Evolutionary conservation across 2,888 invertebrate genomes (phyloP), one percentile per base, ranked within the genome.

Genomic region (Ochlodes sylvanus): DNA sequence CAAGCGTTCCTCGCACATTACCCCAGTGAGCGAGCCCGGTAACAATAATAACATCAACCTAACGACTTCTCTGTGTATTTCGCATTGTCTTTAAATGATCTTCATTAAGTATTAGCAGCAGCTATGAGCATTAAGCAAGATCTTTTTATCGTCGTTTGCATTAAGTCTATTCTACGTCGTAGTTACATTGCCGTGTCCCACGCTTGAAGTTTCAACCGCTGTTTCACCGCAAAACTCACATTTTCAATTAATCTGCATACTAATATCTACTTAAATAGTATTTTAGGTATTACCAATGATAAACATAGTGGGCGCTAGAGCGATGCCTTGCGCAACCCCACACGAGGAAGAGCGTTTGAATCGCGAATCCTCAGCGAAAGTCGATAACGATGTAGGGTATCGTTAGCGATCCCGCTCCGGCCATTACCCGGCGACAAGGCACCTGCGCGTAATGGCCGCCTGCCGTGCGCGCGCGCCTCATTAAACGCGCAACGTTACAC

Each of bases 391-490:
- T 56, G 62, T 66, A 54, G 54, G 58, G 66, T 68, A 68, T 68
- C 67, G 67, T 68, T 68, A 68, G 67, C 67, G 61, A 68, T 68
- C 61, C 67, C 61, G 67, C 68, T 63, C 57, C 68, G 68, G 68
- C 68, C 63, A 68, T 68, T 68, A 68, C 62, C 60, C 56, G 68
- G 67, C 62, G 62, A 68, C 62, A 68, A 62, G 62, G 61, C 67
- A 68, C 69, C 71, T 77, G 73, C 72, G 74, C 70, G 73, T 88
- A 88, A 88, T 87, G 86, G 80, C 76, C 73, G 69, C 71, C 77
- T 88, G 79, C 86, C 88, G 87, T 88, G 88, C 82, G 86, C 76
- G 65, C 71, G 85, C 81, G 84, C 75, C 81, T 86, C 87, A 83
- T 87, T 87, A 87, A 76, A 74, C 71, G 73, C 70, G 69, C 67